Percentiles rank a stretch among this genome's conserved stretches.
Conservation (phyloP, 2,888 invertebrate species). For the Galerucella pusilla region DNA sequence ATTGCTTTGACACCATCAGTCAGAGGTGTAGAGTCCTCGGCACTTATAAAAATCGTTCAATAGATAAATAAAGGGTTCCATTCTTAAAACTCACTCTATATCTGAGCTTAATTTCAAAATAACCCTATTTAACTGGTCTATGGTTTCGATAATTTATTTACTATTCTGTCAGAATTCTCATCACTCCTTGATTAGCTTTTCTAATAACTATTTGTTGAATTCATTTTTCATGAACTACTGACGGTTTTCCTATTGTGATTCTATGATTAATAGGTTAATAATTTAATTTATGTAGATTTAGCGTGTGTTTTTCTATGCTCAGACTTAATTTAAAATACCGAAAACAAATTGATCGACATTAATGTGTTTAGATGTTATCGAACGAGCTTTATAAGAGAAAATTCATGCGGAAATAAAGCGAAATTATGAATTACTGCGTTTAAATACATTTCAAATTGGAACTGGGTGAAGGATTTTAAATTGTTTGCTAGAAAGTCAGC, state of each 20-base stretch:
- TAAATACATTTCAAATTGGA: no score
- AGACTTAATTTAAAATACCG: conserved; percentile 1
- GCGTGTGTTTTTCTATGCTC: conserved; percentile 33
- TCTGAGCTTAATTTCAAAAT: background rate
- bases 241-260: conserved; percentile 40
- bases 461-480: no score
- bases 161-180: conserved; percentile 31
- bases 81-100: background rate
- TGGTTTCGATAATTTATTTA: conserved; percentile 34
- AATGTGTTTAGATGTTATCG: background rate
- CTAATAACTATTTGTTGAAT: conserved; percentile 48
- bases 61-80: no score
- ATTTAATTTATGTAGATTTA: conserved; percentile 38
- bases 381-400: background rate
- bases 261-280: conserved; percentile 46
- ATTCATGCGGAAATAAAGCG: background rate
- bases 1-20: no score
- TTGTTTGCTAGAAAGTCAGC: no score
- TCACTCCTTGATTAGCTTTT: conserved; percentile 49
- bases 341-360: conserved; percentile 2
- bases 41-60: no score
- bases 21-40: no score
- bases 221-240: conserved; percentile 47
- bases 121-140: background rate
- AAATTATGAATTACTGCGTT: no score